Evolutionary conservation across 2,113 vertebrate species (phyloP), one percentile per base, ranked within the genome.

Genomic region (Synodontis membranacea): DNA sequence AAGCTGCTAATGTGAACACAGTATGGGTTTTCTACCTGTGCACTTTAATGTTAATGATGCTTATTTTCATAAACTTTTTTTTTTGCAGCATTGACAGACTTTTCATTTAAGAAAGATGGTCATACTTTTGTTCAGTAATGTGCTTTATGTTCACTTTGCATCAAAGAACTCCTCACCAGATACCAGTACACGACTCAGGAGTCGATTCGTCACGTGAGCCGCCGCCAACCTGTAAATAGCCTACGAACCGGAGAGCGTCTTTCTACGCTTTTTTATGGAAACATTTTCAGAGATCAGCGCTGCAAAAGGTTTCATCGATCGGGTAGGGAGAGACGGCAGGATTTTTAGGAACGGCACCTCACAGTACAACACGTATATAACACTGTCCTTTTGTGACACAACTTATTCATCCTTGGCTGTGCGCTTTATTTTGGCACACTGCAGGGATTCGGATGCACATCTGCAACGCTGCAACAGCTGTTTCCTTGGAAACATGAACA

Each of bases 401-500:
- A 46, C 80, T 21, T 17, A 39, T 17, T 48, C 58, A 42, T n/a
- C 31, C 44, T 11, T 11, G 28, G 42, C 76, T 54, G 75, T 19
- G 28, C 42, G 86, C 37, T 87, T 88, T 86, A 82, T 78, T 78
- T 80, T 86, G 78, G 82, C 84, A 86, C 87, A 87, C 90, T 74
- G 56, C 75, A 44, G 46, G 68, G 1, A 70, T 86, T 23, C 11
- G 48, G 83, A 78, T 48, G 74, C 83, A 88, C 70, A 86, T 87
- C 80, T 89, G 86, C 81, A 56, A 44, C 64, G 86, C n/a, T n/a
- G 52, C 64, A 80, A 85, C 88, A 90, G 90, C 90, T 85, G 89
- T 44, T 90, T 86, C 78, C 80, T 72, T 89, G 83, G 50, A 85
- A 91, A 91, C 80, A 90, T 86, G 80, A 89, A 87, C n/a, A 91